Evolutionary conservation across 2,888 invertebrate genomes (phyloP), one percentile per base, ranked within the genome.

Genomic region (Napeogenes inachia): DNA sequence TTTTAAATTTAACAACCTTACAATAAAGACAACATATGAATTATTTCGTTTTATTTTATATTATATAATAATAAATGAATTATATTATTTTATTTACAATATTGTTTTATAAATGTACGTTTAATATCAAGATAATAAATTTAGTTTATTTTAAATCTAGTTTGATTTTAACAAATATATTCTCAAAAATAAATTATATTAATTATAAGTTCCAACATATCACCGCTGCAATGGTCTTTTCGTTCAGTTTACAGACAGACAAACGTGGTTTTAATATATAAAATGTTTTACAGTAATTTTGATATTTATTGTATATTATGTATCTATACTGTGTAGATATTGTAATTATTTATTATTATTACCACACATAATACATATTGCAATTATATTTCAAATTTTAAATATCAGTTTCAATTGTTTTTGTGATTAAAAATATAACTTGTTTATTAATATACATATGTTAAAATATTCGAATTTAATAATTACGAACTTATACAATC

Each of bases 391-490:
- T 83, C 81, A 69, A 80, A 80, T 73, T 79, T 80, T 79, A 81
- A 69, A 72, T 82, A 81, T 83, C 74, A 71, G 78, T 84, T 84
- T 70, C 76, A 76, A 77, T 72, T 50, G 83, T 75, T 82, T 87
- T 85, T 80, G 81, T 86, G 80, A 84, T 86, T 88, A 83, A 81
- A 87, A 87, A 89, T 89, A 89, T 89, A 89, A 88, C 88, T 81
- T 85, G 89, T 90, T 89, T 90, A 90, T 90, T 90, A 90, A 90
- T 89, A 90, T 90, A 91, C 89, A 90, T 90, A 89, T 91, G 90
- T 90, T 90, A 90, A 90, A 90, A 90, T 90, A 90, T 90, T 90
- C 90, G 90, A 90, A 90, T 90, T 90, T 90, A 90, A 90, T 90
- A 90, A 90, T 90, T 90, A 90, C 89, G 90, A 90, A 90, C 90